phyloP scores from a whole-genome alignment of 2,888 invertebrate species.

The Aphrophora alni region DNA sequence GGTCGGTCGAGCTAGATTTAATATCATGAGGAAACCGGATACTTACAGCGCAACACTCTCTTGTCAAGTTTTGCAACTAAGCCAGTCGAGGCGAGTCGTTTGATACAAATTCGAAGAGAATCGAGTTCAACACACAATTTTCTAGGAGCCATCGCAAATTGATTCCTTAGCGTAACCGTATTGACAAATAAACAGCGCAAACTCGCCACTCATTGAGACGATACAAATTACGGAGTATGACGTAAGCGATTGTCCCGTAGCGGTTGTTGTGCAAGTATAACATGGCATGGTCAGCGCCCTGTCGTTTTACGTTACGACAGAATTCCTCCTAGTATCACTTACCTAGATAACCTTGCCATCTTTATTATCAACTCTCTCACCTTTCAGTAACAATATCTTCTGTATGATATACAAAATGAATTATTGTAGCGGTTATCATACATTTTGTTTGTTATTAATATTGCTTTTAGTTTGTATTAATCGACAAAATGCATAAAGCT shows the following conservation, averaged over 20 bases:
- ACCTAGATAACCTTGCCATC: too few species aligned
- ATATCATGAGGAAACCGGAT: background rate
- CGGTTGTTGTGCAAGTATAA: background rate
- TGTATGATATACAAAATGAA: too few species aligned
- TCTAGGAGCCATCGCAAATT: constrained; percentile 6
- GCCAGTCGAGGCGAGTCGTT: background rate
- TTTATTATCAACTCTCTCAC: too few species aligned
- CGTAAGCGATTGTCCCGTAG: background rate
- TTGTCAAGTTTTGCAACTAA: too few species aligned
- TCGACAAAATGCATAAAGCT: too few species aligned
- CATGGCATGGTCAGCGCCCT: background rate
- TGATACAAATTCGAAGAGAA: background rate
- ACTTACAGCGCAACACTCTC: background rate
- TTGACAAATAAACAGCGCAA: background rate
- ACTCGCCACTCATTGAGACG: background rate
- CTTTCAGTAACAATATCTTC: too few species aligned
- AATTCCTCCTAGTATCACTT: background rate
- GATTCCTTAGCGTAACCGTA: background rate
- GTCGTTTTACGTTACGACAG: background rate
- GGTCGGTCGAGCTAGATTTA: background rate
- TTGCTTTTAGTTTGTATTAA: too few species aligned
- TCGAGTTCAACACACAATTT: background rate
- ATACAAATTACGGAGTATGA: background rate
- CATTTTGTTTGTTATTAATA: too few species aligned
- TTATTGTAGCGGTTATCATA: too few species aligned